Percentiles rank a stretch among this genome's conserved stretches.
phyloP scores from a whole-genome alignment of 2,888 invertebrate species.

The Tipula confusa region DNA sequence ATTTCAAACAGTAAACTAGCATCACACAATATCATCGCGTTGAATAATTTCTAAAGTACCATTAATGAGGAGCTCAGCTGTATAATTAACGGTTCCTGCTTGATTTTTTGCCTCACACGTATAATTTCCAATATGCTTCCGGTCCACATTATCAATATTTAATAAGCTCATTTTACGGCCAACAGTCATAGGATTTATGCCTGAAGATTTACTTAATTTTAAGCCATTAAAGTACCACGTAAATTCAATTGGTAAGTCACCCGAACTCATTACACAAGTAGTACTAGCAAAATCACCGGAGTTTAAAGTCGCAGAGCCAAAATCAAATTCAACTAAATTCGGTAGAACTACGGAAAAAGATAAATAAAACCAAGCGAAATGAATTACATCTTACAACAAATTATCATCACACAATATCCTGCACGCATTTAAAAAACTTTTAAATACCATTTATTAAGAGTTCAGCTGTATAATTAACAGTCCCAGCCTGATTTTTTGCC shows the following conservation, averaged over 20 bases:
- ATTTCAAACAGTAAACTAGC: constrained; percentile 39
- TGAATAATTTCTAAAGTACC: constrained; percentile 51
- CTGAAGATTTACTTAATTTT: constrained; percentile 40
- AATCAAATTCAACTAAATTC: constrained; percentile 62
- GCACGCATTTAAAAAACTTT: constrained; percentile 44
- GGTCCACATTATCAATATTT: constrained; percentile 64
- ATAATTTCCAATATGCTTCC: constrained; percentile 70
- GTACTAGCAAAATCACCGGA: constrained; percentile 40
- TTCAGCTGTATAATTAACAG: constrained; percentile 62
- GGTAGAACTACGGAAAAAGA: constrained; percentile 51
- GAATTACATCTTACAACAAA: constrained; percentile 52
- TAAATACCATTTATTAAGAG: constrained; percentile 67
- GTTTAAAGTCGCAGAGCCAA: constrained; percentile 58
- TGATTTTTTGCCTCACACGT: constrained; percentile 70
- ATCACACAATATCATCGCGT: background rate
- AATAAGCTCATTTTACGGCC: constrained; percentile 52
- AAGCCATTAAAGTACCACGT: constrained; percentile 56
- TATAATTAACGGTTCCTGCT: constrained; percentile 65
- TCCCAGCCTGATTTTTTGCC: constrained; percentile 69
- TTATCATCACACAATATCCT: background rate
- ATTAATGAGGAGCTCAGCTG: constrained; percentile 68
- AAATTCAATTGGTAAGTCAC: constrained; percentile 56
- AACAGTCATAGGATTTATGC: constrained; percentile 34
- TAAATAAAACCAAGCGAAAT: constrained; percentile 27
- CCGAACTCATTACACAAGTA: constrained; percentile 53